phyloP scores from a whole-genome alignment of 2,888 invertebrate species.

The Stratiomys singularior region DNA sequence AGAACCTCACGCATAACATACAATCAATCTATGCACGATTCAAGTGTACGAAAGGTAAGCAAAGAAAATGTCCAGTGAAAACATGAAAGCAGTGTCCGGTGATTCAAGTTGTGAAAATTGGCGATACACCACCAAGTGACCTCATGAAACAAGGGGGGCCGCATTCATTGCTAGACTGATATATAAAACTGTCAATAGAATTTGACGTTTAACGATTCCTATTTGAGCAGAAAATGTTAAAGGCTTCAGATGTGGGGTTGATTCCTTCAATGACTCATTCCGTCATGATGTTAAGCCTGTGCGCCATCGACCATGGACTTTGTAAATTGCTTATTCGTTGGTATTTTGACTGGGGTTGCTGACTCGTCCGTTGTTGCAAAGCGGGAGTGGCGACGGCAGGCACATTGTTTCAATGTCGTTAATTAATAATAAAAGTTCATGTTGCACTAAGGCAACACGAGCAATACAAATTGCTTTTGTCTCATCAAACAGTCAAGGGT shows the following conservation, averaged over 20 bases:
- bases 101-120: constrained; percentile 7
- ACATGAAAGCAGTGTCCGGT: neutral
- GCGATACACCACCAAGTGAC: neutral
- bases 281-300: too few species aligned
- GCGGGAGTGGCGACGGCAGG: neutral
- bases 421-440: constrained; percentile 1
- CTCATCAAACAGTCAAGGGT: neutral
- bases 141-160: neutral
- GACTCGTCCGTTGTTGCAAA: neutral
- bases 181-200: neutral
- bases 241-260: neutral
- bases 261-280: neutral
- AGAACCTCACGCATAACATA: neutral
- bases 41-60: neutral
- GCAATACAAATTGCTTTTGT: neutral
- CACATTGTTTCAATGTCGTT: neutral
- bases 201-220: neutral
- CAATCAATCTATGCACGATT: constrained; percentile 14
- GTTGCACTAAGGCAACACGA: neutral
- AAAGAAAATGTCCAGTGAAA: neutral
- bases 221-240: neutral
- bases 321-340: too few species aligned
- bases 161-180: neutral
- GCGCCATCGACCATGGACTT: too few species aligned
- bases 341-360: neutral